A percentile compares a stretch with the other conserved stretches of the same genome.
Conservation (phyloP, 2,797 vertebrate genomes). For the Catamblyrhynchus diadema region DNA sequence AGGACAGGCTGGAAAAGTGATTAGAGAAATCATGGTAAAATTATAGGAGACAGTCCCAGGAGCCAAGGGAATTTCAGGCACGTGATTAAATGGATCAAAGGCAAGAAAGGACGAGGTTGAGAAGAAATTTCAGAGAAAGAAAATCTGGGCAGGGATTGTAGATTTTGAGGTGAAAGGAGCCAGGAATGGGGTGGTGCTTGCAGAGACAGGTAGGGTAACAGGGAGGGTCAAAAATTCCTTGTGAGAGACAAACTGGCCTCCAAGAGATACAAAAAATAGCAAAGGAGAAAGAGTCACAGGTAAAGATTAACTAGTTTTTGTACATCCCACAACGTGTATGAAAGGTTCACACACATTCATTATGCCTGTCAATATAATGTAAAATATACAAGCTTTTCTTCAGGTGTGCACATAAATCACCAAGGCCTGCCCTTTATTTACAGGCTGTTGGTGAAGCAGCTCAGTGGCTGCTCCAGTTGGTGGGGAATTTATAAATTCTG, state of each 20-base stretch:
- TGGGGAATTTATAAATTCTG: neutral
- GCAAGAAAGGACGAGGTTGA: neutral
- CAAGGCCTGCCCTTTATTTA: neutral
- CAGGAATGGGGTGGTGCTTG: neutral
- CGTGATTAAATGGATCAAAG: neutral
- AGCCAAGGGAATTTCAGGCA: neutral
- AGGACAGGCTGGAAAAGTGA: neutral
- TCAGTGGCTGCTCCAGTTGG: neutral
- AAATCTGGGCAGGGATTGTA: neutral
- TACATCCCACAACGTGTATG: neutral
- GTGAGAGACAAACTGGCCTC: neutral
- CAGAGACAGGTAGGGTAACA: neutral
- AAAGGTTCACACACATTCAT: neutral
- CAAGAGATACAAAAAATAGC: neutral
- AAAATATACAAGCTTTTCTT: conserved; percentile 20
- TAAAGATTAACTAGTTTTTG: neutral
- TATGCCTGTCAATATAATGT: neutral
- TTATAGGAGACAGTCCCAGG: no score
- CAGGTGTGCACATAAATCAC: neutral
- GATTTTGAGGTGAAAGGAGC: neutral
- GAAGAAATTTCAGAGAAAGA: neutral
- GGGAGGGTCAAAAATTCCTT: neutral
- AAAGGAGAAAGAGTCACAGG: neutral
- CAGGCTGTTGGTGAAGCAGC: neutral
- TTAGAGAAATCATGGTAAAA: neutral